These are phyloP conservation scores for Galleria mellonella DNA, from an alignment of 1,140 invertebrate species.

Conservation along the genomic window DNA sequence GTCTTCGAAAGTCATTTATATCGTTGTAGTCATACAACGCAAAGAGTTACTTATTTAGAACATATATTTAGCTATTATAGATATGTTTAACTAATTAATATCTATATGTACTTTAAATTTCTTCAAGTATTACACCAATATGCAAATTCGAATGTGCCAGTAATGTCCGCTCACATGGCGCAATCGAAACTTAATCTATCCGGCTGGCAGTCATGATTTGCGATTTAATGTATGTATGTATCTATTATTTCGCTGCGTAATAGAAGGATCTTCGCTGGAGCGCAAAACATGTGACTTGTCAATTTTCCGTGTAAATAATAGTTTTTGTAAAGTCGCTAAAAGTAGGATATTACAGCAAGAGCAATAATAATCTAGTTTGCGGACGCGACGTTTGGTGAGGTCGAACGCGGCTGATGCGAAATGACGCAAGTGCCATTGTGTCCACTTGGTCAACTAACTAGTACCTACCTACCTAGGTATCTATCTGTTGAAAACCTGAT, in stretches of 20 bases:
- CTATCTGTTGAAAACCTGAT: conserved; percentile 4
- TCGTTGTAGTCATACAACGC: no score
- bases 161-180: not conserved
- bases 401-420: not conserved
- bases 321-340: conserved; percentile 18
- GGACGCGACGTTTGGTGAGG: not conserved
- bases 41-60: no score
- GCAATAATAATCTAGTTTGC: conserved; percentile 8
- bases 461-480: conserved; percentile 18
- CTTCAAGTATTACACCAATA: not conserved
- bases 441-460: conserved; percentile 28
- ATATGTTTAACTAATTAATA: no score
- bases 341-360: conserved; percentile 6
- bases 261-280: not conserved
- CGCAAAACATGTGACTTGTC: not conserved
- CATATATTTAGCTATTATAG: no score
- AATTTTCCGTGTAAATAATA: conserved; percentile 2
- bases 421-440: conserved; percentile 44
- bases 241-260: conserved; percentile 1
- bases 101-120: not conserved
- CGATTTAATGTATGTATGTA: not conserved
- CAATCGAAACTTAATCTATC: not conserved
- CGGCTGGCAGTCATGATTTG: not conserved
- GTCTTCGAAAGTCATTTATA: no score
- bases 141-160: conserved; percentile 4